These are phyloP conservation scores for Arenaria interpres DNA, from an alignment of 2,113 vertebrate genomes.

Conservation along the genomic window DNA sequence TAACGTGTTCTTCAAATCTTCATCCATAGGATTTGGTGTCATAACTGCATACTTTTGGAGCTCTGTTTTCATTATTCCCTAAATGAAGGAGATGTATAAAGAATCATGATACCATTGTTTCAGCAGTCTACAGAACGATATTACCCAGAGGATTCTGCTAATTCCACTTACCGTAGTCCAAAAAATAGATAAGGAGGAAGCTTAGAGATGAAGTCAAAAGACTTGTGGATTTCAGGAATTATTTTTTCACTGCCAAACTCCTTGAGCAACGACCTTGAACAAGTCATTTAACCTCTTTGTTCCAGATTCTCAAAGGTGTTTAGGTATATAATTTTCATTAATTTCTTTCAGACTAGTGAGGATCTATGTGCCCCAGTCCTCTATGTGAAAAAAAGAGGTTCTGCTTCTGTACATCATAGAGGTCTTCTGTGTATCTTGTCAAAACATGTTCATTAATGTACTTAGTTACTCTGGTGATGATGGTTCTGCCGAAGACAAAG, in stretches of 20 bases:
- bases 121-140: not conserved
- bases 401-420: not conserved
- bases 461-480: not conserved
- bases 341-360: constrained; percentile 3
- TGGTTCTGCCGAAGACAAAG: not conserved
- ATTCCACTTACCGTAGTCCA: not conserved
- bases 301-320: not conserved
- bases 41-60: not conserved
- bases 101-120: not conserved
- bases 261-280: not conserved
- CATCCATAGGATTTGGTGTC: not conserved
- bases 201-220: not conserved
- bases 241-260: not conserved
- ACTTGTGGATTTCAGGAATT: not conserved
- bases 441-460: constrained; percentile 8
- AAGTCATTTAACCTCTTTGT: not conserved
- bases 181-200: not conserved
- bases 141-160: not conserved
- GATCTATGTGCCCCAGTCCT: not conserved
- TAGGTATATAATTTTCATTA: constrained; percentile 22
- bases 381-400: not conserved
- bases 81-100: not conserved
- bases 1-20: not conserved
- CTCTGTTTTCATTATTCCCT: not conserved
- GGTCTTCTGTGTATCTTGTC: not conserved